These are phyloP conservation scores for Accipiter virgatus DNA, from an alignment of 2,113 vertebrate species.

Conservation along the genomic window DNA sequence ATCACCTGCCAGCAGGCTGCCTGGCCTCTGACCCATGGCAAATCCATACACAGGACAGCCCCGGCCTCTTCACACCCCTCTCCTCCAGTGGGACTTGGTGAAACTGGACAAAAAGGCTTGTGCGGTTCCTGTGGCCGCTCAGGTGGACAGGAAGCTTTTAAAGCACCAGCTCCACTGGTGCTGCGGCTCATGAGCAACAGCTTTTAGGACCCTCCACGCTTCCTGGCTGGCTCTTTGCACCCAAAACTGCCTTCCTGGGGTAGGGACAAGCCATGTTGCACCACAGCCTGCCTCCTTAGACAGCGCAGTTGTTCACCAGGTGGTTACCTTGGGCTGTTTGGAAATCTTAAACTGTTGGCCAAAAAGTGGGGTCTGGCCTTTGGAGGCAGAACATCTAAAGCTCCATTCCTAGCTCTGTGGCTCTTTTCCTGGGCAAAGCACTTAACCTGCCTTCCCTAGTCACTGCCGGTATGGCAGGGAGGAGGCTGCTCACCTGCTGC, in stretches of 20 bases:
- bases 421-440: not conserved
- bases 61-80: not conserved
- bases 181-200: not conserved
- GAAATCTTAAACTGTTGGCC: not conserved
- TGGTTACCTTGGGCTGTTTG: not conserved
- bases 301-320: not conserved
- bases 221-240: not conserved
- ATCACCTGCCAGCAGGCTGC: not conserved
- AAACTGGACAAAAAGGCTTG: not conserved
- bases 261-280: rapidly evolving
- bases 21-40: not conserved
- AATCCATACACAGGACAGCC: no score
- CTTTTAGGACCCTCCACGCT: not conserved
- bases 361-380: not conserved
- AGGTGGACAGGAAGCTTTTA: not conserved
- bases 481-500: not conserved
- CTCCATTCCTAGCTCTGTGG: not conserved
- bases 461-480: not conserved
- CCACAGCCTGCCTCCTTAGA: not conserved
- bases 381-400: not conserved
- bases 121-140: not conserved
- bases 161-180: rapidly evolving
- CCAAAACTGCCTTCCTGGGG: rapidly evolving
- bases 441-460: not conserved
- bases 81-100: not conserved